Conservation (phyloP, 2,797 vertebrate species). For the Tympanoctomys barrerae region DNA sequence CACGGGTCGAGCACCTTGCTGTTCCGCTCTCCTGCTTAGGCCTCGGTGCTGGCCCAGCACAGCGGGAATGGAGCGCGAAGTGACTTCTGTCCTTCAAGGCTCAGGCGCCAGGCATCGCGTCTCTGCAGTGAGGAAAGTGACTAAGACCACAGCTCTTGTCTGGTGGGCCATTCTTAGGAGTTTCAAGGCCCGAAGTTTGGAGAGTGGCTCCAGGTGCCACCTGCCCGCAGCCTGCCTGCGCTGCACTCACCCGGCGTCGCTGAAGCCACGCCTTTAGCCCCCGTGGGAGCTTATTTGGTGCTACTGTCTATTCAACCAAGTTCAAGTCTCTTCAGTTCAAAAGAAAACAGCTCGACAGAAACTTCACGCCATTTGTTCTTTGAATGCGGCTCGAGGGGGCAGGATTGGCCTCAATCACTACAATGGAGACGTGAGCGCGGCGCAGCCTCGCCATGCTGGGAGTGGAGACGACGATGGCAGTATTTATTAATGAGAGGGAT, state of each 20-base stretch:
- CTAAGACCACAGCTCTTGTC: background rate
- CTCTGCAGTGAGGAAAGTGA: background rate
- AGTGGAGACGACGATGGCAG: background rate
- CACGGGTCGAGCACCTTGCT: background rate
- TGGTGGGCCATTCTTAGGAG: background rate
- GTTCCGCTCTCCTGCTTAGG: background rate
- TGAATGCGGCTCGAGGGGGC: background rate
- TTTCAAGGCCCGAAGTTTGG: background rate
- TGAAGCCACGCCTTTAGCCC: background rate
- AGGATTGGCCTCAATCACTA: background rate
- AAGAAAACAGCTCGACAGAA: background rate
- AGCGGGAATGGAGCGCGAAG: background rate
- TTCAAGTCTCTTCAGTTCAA: background rate
- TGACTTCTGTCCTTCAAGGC: background rate
- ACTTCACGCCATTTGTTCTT: background rate
- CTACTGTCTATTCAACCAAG: background rate
- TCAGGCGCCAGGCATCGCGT: background rate
- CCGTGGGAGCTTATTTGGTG: background rate
- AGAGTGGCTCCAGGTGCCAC: background rate
- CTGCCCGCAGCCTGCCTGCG: background rate
- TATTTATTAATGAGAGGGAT: background rate
- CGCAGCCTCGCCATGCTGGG: accelerated
- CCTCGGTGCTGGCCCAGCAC: background rate
- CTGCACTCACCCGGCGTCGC: background rate
- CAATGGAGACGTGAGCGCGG: too few species aligned